Base-by-base conservation (phyloP, 2,888 invertebrate genomes). In the Ennomos erosarius region DNA sequence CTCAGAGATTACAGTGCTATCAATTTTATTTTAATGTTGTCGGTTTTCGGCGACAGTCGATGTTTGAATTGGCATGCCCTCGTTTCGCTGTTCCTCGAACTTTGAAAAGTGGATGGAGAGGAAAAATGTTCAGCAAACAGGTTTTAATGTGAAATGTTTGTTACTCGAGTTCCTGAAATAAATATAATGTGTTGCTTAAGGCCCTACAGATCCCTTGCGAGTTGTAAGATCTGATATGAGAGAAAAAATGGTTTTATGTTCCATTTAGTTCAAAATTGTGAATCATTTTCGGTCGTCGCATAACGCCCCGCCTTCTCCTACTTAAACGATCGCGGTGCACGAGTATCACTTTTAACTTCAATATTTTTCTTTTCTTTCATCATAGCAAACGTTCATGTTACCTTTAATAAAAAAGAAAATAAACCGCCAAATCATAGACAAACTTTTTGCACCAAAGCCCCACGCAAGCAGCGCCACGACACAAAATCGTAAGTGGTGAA, bases 1-100 rank as follows among this genome's bases (percentile, higher is more conserved):
- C 85, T 83, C 82, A 68, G 68, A 78, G 76, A 84, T 82, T 85
- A 79, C 76, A 79, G 63, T 76, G 81, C 81, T 84, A 85, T 85
- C 83, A 84, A 78, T 79, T 80, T 81, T 82, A 86, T 42, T 26
- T 26, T 26, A 26, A 26, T 26, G 26, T 26, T 84, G 59, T 34
- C 12, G 47, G 47, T 47, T 43, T 85, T 84, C 77, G 71, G 78
- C 74, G 78, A 77, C 78, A 77, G 73, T 77, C 55, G 52, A 59
- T 59, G 40, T 45, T 54, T 16, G 16, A 38, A 55, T 46, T 39
- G 36, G 43, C 51, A 33, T 59, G 55, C 47, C 54, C 63, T 59
- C 53, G 51, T 56, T 63, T 55, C 34, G 16, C 40, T 55, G 54
- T 39, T 48, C 11, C 44, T 48, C 35, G 37, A 26, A 51, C 55